phyloP scores from a whole-genome alignment of 2,797 vertebrate genomes.

The Cyclopterus lumpus region DNA sequence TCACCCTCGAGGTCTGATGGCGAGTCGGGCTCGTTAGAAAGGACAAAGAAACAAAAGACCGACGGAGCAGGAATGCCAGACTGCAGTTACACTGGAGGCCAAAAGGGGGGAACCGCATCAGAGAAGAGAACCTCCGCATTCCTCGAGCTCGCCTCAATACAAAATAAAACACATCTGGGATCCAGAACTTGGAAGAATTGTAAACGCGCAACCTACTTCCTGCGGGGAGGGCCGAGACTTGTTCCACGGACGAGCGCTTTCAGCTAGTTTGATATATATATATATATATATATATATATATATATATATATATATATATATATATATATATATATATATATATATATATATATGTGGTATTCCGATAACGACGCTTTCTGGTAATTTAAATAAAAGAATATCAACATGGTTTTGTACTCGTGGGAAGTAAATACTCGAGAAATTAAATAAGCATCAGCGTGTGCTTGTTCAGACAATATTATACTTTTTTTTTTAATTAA shows the following conservation, averaged over 20 bases:
- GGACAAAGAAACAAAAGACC: not conserved
- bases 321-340: too few species aligned
- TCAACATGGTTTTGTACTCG: not conserved
- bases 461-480: too few species aligned
- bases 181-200: not conserved
- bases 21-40: not conserved
- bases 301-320: too few species aligned
- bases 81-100: constrained; percentile 4
- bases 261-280: too few species aligned
- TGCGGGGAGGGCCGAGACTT: not conserved
- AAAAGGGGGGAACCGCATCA: not conserved
- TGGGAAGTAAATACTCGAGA: not conserved
- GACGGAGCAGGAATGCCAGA: constrained; percentile 11
- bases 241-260: constrained; percentile 3
- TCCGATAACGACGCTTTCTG: not conserved
- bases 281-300: too few species aligned
- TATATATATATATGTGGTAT: too few species aligned
- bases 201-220: not conserved
- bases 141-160: not conserved
- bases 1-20: not conserved
- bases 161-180: constrained; percentile 35
- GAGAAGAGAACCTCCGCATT: constrained; percentile 22
- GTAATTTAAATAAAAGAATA: not conserved
- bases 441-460: not conserved
- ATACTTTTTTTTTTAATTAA: too few species aligned